phyloP scores from a whole-genome alignment of 2,113 vertebrate species.

The Nothocercus julius region DNA sequence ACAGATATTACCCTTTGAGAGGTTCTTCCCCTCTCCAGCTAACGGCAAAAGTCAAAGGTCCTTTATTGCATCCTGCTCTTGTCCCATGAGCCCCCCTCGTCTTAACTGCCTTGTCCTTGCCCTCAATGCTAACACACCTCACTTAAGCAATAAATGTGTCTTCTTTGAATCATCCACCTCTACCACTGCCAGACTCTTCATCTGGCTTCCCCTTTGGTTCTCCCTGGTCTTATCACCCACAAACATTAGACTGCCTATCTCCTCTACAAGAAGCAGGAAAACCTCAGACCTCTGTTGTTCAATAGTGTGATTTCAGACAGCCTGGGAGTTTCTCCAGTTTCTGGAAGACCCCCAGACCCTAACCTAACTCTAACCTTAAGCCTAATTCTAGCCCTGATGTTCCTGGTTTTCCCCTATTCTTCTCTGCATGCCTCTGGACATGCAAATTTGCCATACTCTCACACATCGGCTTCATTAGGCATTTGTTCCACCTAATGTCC shows the following conservation, averaged over 20 bases:
- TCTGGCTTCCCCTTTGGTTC: background rate
- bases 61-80: background rate
- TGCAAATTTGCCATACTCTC: background rate
- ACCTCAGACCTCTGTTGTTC: background rate
- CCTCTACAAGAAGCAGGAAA: background rate
- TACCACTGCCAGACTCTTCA: background rate
- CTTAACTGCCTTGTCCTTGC: background rate
- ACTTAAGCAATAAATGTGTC: background rate
- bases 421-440: background rate
- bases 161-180: background rate
- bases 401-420: background rate
- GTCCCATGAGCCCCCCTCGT: background rate
- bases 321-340: background rate
- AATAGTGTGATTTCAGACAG: background rate
- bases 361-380: too few relatives aligned
- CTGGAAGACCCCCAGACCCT: background rate
- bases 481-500: background rate
- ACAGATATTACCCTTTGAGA: background rate
- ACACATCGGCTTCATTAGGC: background rate
- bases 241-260: background rate
- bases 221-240: background rate
- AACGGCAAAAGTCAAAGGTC: background rate
- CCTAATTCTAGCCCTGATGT: background rate
- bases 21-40: background rate
- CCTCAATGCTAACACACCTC: background rate